Evolutionary conservation across 2,888 invertebrate species (phyloP).

Genomic region (Drosophila putrida): DNA sequence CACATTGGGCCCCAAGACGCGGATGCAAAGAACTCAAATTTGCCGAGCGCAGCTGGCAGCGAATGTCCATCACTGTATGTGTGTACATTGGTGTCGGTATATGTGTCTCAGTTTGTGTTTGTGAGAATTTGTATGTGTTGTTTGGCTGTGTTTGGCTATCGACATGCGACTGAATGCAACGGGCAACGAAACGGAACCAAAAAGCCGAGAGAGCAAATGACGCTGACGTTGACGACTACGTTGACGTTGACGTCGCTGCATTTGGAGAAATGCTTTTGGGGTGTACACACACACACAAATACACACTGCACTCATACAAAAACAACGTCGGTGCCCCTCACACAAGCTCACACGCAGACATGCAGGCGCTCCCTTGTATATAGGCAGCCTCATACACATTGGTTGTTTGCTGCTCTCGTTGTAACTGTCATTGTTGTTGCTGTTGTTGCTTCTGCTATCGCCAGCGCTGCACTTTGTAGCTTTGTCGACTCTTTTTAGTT

Average conservation of each 20-base stretch:
- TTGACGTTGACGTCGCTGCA: slow-evolving; percentile 56
- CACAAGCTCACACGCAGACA: slow-evolving; percentile 47
- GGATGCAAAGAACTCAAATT: slow-evolving; percentile 78
- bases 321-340: slow-evolving; percentile 45
- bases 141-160: slow-evolving; percentile 63
- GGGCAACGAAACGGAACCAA: slow-evolving; percentile 68
- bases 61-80: slow-evolving; percentile 30
- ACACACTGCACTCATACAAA: slow-evolving; percentile 20
- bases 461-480: slow-evolving; percentile 60
- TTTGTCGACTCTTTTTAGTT: slow-evolving; percentile 51
- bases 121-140: slow-evolving; percentile 43
- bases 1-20: slow-evolving; percentile 75
- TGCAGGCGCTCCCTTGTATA: slow-evolving; percentile 69
- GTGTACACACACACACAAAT: slow-evolving; percentile 30
- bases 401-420: slow-evolving; percentile 55
- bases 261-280: slow-evolving; percentile 80
- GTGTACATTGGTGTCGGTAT: slow-evolving; percentile 17
- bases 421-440: slow-evolving; percentile 33
- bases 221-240: slow-evolving; percentile 31
- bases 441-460: slow-evolving; percentile 43
- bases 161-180: slow-evolving; percentile 59
- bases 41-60: slow-evolving; percentile 57
- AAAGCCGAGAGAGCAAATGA: slow-evolving; percentile 54
- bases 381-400: slow-evolving; percentile 79
- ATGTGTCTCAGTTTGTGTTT: slow-evolving; percentile 10